These are phyloP conservation scores for Whitmania pigra DNA, from an alignment of 1,140 invertebrate species.

Conservation along the genomic window DNA sequence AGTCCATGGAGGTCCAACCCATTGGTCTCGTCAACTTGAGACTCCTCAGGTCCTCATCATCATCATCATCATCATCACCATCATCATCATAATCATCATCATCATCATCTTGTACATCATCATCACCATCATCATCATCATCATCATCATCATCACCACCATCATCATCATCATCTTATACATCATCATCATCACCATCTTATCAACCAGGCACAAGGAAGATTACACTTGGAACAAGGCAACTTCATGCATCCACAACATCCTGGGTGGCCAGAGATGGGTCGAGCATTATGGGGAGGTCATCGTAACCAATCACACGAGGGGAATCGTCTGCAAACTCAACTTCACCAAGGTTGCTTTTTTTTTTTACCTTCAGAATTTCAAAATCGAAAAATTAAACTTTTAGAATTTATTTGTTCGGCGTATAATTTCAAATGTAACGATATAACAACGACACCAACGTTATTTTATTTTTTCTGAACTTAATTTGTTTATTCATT, in stretches of 20 bases:
- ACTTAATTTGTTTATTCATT: no score
- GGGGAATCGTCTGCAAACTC: constrained; percentile 58
- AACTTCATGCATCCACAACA: constrained; percentile 72
- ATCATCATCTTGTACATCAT: no score
- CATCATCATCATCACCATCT: neutral
- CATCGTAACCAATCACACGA: constrained; percentile 49
- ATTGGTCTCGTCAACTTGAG: constrained; percentile 43
- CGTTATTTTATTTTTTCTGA: no score
- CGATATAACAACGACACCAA: no score
- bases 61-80: no score
- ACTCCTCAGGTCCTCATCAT: constrained; percentile 39
- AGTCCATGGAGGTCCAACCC: constrained; percentile 44
- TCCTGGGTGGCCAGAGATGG: constrained; percentile 68
- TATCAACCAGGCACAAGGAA: constrained; percentile 42
- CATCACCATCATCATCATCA: no score
- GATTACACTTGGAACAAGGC: constrained; percentile 74
- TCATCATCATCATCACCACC: no score
- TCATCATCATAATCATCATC: no score
- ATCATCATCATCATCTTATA: no score
- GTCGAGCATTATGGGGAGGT: constrained; percentile 76
- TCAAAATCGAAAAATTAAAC: no score
- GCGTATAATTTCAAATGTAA: no score
- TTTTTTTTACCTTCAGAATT: neutral
- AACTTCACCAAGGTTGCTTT: constrained; percentile 61
- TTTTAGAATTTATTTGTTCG: no score